Conservation (phyloP, 2,113 vertebrate genomes). For the Apteryx owenii region DNA sequence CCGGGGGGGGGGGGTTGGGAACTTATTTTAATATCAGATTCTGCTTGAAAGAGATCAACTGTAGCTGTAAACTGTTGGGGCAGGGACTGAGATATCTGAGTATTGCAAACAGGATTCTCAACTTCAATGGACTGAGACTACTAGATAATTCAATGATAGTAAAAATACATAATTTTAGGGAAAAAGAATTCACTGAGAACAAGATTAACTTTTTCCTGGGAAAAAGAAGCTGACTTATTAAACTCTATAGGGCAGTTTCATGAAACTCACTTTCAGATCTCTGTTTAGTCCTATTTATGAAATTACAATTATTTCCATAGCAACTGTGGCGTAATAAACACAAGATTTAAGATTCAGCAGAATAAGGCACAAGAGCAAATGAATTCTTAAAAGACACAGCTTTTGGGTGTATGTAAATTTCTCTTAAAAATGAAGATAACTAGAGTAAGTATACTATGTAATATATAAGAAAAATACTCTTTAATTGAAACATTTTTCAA, state of each 20-base stretch:
- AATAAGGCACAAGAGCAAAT: not conserved
- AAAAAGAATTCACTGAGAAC: not conserved
- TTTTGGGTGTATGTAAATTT: constrained; percentile 15
- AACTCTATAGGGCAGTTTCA: constrained; percentile 1
- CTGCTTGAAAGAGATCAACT: not conserved
- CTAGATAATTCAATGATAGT: not conserved
- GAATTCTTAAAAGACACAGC: not conserved
- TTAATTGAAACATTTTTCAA: not conserved
- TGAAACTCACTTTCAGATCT: not conserved
- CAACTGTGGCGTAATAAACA: not conserved
- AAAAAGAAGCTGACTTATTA: not conserved
- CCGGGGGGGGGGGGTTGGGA: not conserved
- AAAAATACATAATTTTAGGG: not conserved
- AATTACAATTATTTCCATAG: constrained; percentile 26
- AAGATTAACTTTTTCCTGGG: not conserved
- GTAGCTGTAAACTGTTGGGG: not conserved
- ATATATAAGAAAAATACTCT: not conserved
- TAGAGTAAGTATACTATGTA: not conserved
- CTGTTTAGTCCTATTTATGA: constrained; percentile 13
- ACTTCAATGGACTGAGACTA: not conserved
- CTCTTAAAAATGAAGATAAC: constrained; percentile 5
- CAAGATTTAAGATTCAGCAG: not conserved
- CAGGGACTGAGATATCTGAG: not conserved
- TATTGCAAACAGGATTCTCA: not conserved
- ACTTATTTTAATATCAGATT: not conserved